These are phyloP conservation scores for Heteronetta atricapilla DNA, from an alignment of 2,113 vertebrate genomes.

Conservation along the genomic window DNA sequence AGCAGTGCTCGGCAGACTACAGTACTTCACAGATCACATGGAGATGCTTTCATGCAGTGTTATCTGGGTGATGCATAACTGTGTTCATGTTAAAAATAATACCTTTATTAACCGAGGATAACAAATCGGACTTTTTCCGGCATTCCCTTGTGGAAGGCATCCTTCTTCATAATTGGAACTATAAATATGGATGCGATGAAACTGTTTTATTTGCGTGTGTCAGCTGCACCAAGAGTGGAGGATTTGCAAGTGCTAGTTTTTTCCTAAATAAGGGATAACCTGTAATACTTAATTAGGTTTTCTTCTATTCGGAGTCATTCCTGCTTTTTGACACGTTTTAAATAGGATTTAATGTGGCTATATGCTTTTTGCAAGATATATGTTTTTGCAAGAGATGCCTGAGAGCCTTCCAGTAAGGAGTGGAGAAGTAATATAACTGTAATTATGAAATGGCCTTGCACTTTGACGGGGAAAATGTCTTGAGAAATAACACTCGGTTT, in stretches of 20 bases:
- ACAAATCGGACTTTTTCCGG: constrained; percentile 21
- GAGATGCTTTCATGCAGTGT: background rate
- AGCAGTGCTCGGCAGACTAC: background rate
- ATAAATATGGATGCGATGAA: constrained; percentile 39
- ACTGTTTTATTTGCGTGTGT: background rate
- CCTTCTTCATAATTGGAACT: constrained; percentile 43
- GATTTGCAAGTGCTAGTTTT: background rate
- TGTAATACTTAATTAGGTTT: background rate
- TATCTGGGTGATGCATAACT: background rate
- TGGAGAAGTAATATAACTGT: background rate
- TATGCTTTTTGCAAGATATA: background rate
- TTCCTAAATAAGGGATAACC: background rate
- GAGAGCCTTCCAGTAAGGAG: background rate
- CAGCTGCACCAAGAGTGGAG: background rate
- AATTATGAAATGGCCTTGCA: constrained; percentile 31
- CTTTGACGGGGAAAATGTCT: background rate
- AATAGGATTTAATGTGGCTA: constrained; percentile 19
- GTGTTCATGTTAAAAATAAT: constrained; percentile 44
- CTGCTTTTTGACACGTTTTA: constrained; percentile 32
- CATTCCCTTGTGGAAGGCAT: background rate
- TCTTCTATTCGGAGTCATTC: background rate
- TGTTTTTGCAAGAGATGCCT: background rate
- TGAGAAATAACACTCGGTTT: background rate
- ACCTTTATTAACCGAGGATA: background rate
- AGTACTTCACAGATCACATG: background rate